Percentiles rank a stretch among this genome's conserved stretches.
These are phyloP conservation scores for Leptoclinus maculatus DNA, from an alignment of 2,797 vertebrate genomes.

Conservation along the genomic window DNA sequence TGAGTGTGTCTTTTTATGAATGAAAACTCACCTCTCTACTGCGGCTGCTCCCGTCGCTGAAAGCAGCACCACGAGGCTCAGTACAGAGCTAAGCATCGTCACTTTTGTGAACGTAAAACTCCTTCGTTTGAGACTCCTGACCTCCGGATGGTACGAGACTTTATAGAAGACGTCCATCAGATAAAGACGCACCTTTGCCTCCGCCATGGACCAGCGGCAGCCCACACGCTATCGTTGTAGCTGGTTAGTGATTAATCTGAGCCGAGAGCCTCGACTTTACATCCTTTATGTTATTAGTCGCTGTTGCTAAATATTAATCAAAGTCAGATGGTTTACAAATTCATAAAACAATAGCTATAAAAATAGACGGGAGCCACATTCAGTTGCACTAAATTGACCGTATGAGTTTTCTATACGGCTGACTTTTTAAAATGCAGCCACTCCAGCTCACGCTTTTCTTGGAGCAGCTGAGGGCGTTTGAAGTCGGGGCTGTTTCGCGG, in stretches of 20 bases:
- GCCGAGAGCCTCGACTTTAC: not conserved
- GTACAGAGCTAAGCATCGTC: constrained; percentile 20
- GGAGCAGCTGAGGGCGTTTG: not conserved
- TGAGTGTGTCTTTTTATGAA: not conserved
- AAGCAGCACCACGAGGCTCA: constrained; percentile 51
- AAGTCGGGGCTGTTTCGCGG: not conserved
- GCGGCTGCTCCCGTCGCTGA: constrained; percentile 29
- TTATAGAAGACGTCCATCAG: constrained; percentile 29
- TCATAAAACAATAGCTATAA: not conserved
- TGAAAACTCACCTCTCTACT: constrained; percentile 56
- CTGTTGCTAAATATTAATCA: not conserved
- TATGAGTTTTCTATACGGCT: not conserved
- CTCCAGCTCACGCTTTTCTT: not conserved
- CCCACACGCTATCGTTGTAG: too few relatives aligned
- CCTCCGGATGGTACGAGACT: not conserved
- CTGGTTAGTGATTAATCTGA: constrained; percentile 43
- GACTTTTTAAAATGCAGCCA: not conserved
- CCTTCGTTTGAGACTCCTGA: not conserved
- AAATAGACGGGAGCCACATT: not conserved
- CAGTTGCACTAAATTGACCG: not conserved
- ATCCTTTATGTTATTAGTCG: not conserved
- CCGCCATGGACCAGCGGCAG: accelerated
- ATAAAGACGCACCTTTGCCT: constrained; percentile 60
- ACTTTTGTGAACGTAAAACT: not conserved
- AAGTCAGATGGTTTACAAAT: not conserved